Evolutionary conservation across 2,888 invertebrate species (phyloP).

Genomic region (Patella depressa): DNA sequence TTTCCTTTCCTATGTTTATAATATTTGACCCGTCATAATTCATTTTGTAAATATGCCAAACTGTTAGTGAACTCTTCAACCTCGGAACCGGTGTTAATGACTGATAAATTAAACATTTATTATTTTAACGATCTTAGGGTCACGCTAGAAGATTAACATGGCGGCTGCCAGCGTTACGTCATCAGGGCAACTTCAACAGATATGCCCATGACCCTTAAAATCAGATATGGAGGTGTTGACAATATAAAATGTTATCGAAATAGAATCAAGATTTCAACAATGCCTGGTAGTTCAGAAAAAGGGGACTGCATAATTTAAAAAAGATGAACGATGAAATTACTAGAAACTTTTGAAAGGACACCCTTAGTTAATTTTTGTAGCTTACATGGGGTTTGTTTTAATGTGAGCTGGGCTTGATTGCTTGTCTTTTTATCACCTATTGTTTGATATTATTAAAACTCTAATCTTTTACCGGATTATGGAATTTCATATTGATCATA

Average conservation of each 20-base stretch:
- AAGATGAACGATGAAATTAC: too few species aligned
- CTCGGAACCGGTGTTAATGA: neutral
- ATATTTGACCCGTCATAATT: conserved; percentile 5
- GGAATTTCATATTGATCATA: too few species aligned
- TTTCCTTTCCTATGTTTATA: neutral
- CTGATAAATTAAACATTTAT: conserved; percentile 5
- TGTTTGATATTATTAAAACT: too few species aligned
- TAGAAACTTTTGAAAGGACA: too few species aligned
- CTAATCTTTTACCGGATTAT: too few species aligned
- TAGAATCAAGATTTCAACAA: neutral
- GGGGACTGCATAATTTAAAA: neutral
- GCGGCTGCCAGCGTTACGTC: neutral
- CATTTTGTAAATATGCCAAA: neutral
- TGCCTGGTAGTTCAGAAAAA: neutral
- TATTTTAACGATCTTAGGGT: neutral
- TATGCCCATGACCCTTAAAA: neutral
- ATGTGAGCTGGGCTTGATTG: too few species aligned
- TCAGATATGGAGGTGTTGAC: neutral
- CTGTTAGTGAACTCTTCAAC: neutral
- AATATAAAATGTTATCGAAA: neutral
- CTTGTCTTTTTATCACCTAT: too few species aligned
- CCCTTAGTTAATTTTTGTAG: too few species aligned
- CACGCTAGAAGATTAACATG: too few species aligned
- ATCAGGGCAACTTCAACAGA: neutral
- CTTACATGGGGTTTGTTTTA: too few species aligned